A percentile compares a stretch with the other conserved stretches of the same genome.
Conservation (phyloP, 35 echinoderm and acorn worm species). For the Anneissia japonica region DNA sequence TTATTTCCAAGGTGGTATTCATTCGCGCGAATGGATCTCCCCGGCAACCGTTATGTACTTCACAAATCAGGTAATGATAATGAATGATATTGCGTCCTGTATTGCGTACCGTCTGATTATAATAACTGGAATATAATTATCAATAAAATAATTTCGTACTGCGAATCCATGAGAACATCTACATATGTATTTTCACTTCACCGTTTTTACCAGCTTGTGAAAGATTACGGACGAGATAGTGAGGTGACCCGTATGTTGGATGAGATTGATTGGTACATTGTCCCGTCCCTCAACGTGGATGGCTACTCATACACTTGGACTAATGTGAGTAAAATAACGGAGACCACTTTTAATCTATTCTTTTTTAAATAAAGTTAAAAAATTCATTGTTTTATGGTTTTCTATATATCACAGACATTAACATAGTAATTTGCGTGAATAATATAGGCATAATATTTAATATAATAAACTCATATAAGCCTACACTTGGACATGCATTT, state of each 20-base stretch:
- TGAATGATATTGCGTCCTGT: too few relatives aligned
- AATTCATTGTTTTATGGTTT: too few relatives aligned
- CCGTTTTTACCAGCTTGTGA: background rate
- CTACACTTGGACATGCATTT: too few relatives aligned
- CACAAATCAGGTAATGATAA: slow-evolving; percentile 38
- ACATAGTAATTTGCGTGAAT: too few relatives aligned
- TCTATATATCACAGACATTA: too few relatives aligned
- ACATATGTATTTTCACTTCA: background rate
- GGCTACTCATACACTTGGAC: slow-evolving; percentile 48
- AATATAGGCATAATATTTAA: too few relatives aligned
- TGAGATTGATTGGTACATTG: slow-evolving; percentile 63
- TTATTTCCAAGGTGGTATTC: slow-evolving; percentile 63
- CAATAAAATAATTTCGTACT: too few relatives aligned
- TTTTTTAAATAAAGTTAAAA: too few relatives aligned
- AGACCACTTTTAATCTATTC: too few relatives aligned
- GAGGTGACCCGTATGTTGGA: slow-evolving; percentile 35
- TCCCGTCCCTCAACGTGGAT: slow-evolving; percentile 43
- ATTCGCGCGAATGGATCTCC: slow-evolving; percentile 52
- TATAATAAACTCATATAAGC: too few relatives aligned
- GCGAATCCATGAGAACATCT: background rate
- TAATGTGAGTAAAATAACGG: slow-evolving; percentile 46
- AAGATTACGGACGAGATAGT: slow-evolving; percentile 19
- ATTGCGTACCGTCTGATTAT: too few relatives aligned
- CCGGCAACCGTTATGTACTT: slow-evolving; percentile 61
- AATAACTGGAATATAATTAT: too few relatives aligned